Conservation (phyloP, 2,888 invertebrate species). For the Zhuqinia jingwanae region DNA sequence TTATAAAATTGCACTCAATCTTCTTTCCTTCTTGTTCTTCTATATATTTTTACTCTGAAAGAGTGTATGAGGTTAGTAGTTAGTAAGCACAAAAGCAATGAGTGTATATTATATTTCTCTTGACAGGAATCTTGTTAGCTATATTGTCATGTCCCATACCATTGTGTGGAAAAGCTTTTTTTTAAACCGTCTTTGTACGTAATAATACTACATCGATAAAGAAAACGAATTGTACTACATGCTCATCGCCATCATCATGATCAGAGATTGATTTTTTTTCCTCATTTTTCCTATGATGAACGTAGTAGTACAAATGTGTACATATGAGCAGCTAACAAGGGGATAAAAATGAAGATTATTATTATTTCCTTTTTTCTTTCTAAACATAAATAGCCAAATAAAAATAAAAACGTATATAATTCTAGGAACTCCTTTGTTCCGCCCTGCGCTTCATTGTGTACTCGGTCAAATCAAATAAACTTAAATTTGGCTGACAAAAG, state of each 20-base stretch:
- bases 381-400: not conserved
- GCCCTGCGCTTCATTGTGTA: not conserved
- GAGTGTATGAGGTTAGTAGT: too few species aligned
- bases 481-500: conserved; percentile 4
- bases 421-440: not conserved
- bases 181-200: too few species aligned
- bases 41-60: too few species aligned
- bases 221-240: not conserved
- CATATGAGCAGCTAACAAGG: not conserved
- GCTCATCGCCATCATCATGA: too few species aligned
- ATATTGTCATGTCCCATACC: too few species aligned
- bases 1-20: conserved; percentile 19
- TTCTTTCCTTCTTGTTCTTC: not conserved
- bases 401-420: not conserved
- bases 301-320: too few species aligned
- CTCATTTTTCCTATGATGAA: not conserved
- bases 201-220: not conserved
- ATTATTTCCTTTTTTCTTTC: too few species aligned
- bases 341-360: too few species aligned
- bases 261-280: conserved; percentile 4
- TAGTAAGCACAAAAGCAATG: too few species aligned
- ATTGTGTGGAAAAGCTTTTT: too few species aligned
- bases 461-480: not conserved
- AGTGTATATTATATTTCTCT: too few species aligned
- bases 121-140: too few species aligned